These are phyloP conservation scores for Drosophila ambigua DNA, from an alignment of 1,140 invertebrate genomes.

Conservation along the genomic window DNA sequence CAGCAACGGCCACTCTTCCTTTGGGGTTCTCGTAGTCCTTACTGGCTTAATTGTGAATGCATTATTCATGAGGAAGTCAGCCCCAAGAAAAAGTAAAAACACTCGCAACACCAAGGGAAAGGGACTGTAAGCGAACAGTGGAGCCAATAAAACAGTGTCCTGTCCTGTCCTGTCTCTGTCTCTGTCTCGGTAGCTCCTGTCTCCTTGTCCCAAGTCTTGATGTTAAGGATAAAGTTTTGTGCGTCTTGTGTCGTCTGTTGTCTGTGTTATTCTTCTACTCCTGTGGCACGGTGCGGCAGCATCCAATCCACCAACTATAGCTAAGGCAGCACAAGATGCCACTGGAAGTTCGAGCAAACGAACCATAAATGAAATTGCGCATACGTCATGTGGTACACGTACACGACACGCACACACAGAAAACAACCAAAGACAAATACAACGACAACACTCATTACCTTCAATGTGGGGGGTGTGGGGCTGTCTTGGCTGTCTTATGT, in stretches of 20 bases:
- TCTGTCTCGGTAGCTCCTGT: conserved; percentile 11
- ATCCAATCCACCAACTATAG: conserved; percentile 24
- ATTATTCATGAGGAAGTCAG: conserved; percentile 71
- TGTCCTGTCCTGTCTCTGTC: conserved; percentile 3
- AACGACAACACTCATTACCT: conserved; percentile 61
- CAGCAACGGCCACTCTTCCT: conserved; percentile 15
- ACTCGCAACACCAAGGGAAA: conserved; percentile 20
- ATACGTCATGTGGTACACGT: conserved; percentile 68
- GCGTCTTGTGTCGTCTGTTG: conserved; percentile 26
- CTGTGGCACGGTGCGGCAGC: conserved; percentile 1
- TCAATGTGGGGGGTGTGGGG: conserved; percentile 12
- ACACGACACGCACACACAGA: conserved; percentile 11
- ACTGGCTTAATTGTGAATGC: conserved; percentile 78
- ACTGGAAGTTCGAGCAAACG: conserved; percentile 60
- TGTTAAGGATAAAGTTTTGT: conserved; percentile 48
- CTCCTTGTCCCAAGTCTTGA: conserved; percentile 18
- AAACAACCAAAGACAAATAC: conserved; percentile 33
- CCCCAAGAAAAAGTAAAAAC: conserved; percentile 29
- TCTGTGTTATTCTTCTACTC: neutral
- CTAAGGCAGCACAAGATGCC: conserved; percentile 48
- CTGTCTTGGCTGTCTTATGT: conserved; percentile 47
- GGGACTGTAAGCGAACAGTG: conserved; percentile 22
- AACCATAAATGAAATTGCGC: conserved; percentile 71
- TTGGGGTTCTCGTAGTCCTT: conserved; percentile 46
- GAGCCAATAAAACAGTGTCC: conserved; percentile 57